phyloP scores from a whole-genome alignment of 2,113 vertebrate genomes.

The Campylorhamphus procurvoides region DNA sequence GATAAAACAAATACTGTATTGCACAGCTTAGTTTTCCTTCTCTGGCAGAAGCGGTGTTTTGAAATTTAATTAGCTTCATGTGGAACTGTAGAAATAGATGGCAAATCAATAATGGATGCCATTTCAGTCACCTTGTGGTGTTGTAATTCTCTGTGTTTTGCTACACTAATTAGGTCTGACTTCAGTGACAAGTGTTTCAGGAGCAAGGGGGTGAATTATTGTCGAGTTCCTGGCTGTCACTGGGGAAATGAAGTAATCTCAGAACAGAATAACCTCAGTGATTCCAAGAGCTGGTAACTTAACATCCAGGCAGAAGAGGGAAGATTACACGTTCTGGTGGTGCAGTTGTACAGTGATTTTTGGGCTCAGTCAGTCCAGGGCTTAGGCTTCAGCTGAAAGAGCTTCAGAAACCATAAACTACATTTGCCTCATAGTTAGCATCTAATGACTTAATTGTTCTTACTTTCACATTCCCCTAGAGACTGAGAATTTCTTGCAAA shows the following conservation, averaged over 20 bases:
- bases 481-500: background rate
- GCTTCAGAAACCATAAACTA: background rate
- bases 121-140: slow-evolving; percentile 54
- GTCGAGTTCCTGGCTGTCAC: background rate
- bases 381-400: background rate
- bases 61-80: slow-evolving; percentile 65
- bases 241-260: background rate
- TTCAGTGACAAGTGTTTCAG: slow-evolving; percentile 29
- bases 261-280: background rate
- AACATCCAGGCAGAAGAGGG: background rate
- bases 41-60: background rate
- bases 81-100: slow-evolving; percentile 28
- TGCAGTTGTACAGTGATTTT: background rate
- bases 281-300: background rate
- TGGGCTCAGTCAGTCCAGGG: background rate
- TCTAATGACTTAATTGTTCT: background rate
- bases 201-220: slow-evolving; percentile 30
- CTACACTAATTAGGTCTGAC: slow-evolving; percentile 35
- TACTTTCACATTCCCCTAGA: background rate
- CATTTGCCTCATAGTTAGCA: background rate
- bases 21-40: background rate
- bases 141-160: slow-evolving; percentile 55
- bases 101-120: slow-evolving; percentile 64
- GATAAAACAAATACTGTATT: background rate
- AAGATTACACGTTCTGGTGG: background rate